Percentiles rank a stretch among this genome's conserved stretches.
These are phyloP conservation scores for Bombus soroeensis DNA, from an alignment of 1,140 invertebrate species.

Conservation along the genomic window DNA sequence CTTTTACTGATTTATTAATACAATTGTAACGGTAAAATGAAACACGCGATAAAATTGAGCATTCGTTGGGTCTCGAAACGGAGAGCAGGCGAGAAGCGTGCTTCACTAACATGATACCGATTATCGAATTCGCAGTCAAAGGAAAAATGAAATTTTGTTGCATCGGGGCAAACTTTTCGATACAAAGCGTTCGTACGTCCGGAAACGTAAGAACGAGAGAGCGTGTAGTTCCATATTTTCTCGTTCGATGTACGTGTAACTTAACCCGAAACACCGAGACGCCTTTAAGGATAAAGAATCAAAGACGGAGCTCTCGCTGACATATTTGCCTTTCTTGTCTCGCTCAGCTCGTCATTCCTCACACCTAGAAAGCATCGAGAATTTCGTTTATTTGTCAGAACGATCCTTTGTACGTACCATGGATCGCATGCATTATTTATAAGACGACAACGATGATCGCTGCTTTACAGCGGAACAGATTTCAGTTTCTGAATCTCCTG, in stretches of 20 bases:
- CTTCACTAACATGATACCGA: no score
- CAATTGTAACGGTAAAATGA: neutral
- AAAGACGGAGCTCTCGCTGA: neutral
- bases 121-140: no score
- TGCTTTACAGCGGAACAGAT: neutral
- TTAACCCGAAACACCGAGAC: neutral
- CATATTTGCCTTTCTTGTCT: neutral
- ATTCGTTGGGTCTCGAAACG: no score
- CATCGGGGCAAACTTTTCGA: neutral
- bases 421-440: neutral
- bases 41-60: no score
- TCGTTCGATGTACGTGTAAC: neutral
- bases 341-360: neutral
- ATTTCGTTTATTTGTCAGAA: neutral
- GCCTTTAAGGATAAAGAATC: neutral
- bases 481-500: neutral
- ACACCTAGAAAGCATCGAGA: neutral
- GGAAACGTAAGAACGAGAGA: neutral
- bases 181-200: neutral
- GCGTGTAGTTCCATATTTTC: neutral
- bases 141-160: no score
- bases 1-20: neutral
- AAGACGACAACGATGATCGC: neutral
- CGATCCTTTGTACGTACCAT: neutral
- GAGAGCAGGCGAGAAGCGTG: no score